Evolutionary conservation across 2,113 vertebrate species (phyloP).

Genomic region (Puffinus mauretanicus): DNA sequence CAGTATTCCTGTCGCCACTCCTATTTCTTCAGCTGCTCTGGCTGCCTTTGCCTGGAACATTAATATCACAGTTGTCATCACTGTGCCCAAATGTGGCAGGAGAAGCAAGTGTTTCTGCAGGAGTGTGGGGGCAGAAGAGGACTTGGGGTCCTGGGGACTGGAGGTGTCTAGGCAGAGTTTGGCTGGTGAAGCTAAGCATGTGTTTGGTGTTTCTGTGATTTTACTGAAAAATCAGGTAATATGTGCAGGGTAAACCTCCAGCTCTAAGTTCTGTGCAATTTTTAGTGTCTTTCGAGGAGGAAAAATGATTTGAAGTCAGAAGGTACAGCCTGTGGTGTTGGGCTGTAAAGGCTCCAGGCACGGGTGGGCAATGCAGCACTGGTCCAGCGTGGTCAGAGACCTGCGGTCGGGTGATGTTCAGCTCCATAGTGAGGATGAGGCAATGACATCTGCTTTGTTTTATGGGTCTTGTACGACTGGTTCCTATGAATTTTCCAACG

Average conservation of each 20-base stretch:
- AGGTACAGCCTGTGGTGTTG: background rate
- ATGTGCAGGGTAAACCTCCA: background rate
- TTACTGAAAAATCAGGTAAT: background rate
- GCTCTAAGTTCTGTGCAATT: background rate
- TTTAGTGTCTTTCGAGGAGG: background rate
- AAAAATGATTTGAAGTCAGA: background rate
- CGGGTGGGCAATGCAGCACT: background rate
- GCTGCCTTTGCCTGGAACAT: background rate
- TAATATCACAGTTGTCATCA: background rate
- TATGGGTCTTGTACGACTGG: rapidly evolving
- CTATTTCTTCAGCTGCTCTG: background rate
- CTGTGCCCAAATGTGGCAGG: background rate
- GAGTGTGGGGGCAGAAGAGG: background rate
- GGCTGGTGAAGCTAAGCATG: rapidly evolving
- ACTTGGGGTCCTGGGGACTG: background rate
- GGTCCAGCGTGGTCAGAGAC: background rate
- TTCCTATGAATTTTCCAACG: background rate
- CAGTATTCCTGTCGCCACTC: background rate
- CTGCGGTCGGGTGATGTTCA: rapidly evolving
- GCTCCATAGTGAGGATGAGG: background rate
- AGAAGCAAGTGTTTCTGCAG: background rate
- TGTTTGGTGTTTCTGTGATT: background rate
- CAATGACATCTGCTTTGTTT: background rate
- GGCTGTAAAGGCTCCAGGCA: background rate
- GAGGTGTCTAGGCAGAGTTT: background rate